Evolutionary conservation across 2,113 vertebrate species (phyloP).

Genomic region (Tetraodon nigroviridis): DNA sequence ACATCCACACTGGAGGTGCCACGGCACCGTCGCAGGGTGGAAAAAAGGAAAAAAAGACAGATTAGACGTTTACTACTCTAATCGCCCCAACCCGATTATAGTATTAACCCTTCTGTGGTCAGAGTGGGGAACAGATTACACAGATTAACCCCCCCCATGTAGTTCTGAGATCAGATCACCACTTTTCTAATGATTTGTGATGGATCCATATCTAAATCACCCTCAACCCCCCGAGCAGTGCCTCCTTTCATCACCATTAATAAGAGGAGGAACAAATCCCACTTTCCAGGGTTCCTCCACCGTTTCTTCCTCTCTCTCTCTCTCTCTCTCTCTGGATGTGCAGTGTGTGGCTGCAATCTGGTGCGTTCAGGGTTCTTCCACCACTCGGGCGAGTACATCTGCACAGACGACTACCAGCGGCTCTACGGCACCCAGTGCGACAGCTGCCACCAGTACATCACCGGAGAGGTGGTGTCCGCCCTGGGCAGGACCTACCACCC

Average conservation of each 20-base stretch:
- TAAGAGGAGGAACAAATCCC: no score
- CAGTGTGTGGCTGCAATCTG: conserved; percentile 92
- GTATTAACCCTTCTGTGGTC: conserved; percentile 41
- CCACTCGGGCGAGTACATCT: conserved; percentile 97
- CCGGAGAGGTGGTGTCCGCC: conserved; percentile 93
- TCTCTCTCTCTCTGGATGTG: not conserved
- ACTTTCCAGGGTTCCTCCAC: not conserved
- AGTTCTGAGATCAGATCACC: not conserved
- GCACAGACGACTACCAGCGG: conserved; percentile 94
- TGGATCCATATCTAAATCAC: not conserved
- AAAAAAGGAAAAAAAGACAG: conserved; percentile 18
- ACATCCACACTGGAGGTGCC: no score
- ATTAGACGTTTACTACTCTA: conserved; percentile 30
- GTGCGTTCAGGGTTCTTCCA: conserved; percentile 95
- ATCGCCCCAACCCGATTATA: conserved; percentile 49
- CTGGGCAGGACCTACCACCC: conserved; percentile 95
- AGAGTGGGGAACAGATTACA: conserved; percentile 37
- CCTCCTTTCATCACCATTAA: no score
- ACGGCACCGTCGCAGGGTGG: conserved; percentile 13
- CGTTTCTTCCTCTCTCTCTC: not conserved
- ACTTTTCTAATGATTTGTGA: not conserved
- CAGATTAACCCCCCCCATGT: conserved; percentile 1
- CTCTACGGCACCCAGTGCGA: conserved; percentile 94
- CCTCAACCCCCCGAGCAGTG: no score
- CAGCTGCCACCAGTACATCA: conserved; percentile 94